These are phyloP conservation scores for Cyaniris semiargus DNA, from an alignment of 2,888 invertebrate genomes.

Conservation along the genomic window DNA sequence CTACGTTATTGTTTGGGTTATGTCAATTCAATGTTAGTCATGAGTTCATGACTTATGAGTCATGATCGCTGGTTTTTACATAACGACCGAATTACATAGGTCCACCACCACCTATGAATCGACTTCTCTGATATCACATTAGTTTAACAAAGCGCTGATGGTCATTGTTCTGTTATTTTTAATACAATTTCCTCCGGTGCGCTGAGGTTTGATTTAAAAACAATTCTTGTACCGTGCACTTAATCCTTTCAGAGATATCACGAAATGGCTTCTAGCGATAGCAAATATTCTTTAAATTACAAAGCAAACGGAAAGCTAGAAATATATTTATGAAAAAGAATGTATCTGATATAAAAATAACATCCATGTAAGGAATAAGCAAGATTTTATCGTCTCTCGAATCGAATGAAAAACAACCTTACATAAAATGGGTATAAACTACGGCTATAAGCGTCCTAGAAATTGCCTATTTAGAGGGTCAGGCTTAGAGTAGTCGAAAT, in stretches of 20 bases:
- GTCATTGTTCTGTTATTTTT: too few species aligned
- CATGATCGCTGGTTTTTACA: too few species aligned
- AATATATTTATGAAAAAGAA: neutral
- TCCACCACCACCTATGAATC: too few species aligned
- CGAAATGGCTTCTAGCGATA: neutral
- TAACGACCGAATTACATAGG: too few species aligned
- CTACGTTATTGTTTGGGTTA: too few species aligned
- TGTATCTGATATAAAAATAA: neutral
- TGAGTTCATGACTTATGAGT: too few species aligned
- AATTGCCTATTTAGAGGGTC: conserved; percentile 33
- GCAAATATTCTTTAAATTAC: neutral
- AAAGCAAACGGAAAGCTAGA: neutral
- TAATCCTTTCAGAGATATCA: neutral
- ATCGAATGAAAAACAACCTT: conserved; percentile 19
- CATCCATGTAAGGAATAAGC: neutral
- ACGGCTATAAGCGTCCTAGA: conserved; percentile 22
- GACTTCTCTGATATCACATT: too few species aligned
- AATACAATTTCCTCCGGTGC: too few species aligned
- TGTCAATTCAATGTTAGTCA: too few species aligned
- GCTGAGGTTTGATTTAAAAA: too few species aligned
- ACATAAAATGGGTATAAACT: conserved; percentile 27
- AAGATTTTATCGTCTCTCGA: conserved; percentile 24
- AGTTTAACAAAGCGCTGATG: too few species aligned
- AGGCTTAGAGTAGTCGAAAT: conserved; percentile 26
- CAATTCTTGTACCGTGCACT: too few species aligned